Evolutionary conservation across 2,888 invertebrate species (phyloP), one percentile per base, ranked within the genome.

Genomic region (Pheosia tremula): DNA sequence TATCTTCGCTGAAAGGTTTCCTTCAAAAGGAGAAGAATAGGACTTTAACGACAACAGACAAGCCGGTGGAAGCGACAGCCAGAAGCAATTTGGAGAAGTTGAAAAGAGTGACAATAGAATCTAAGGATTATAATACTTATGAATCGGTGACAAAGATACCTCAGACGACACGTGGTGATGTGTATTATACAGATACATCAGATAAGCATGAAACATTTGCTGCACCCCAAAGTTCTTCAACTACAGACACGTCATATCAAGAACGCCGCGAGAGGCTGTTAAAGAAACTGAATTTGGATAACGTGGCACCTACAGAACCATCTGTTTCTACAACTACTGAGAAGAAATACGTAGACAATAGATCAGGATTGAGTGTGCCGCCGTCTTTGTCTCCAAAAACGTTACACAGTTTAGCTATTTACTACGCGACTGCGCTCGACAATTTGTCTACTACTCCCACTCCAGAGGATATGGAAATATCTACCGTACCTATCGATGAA

Each of bases 311-410:
- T 4, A 92, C 91, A 5, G 90, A 94, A 66, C 84, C 93, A 5
- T 81, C 86, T 5, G 82, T 87, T 39, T 83, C 89, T 2, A 91
- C 90, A 10, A 82, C 91, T 8, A 88, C 93, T 36, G 94, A 94
- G 47, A 94, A 91, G 67, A 88, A 87, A 56, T 89, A 89, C 3
- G 94, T 91, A 55, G 89, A 94, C 8, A 88, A 88, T 59, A 92
- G 96, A 65, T 94, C 94, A 47, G 97, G 96, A 4, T 86, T 96
- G n/a, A 92, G 95, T 6, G 95, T 96, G 8, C 96, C 97, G 3
- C 95, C 96, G 13, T 97, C 97, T 0, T 95, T 96, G 0, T 96
- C 97, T 0, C 97, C 97, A 0, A 96, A 96, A 80, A 96, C 97
- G 0, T 89, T 97, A 10, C 97, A 97, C 73, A 96, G 97, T 0